Evolutionary conservation across 1,140 invertebrate species (phyloP).

Genomic region (Notospermus geniculatus): DNA sequence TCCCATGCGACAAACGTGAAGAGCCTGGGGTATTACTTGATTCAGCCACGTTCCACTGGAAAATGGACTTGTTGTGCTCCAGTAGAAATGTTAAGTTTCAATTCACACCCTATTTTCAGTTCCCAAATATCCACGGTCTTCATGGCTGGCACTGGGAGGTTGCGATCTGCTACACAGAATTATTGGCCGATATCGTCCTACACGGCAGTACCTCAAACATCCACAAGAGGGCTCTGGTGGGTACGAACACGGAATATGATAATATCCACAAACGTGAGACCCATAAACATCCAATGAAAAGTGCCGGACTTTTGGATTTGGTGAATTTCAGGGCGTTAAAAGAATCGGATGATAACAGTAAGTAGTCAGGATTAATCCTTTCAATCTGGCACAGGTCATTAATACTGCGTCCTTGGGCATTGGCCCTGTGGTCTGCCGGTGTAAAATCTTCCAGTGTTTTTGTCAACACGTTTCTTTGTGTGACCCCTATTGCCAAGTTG

Average conservation of each 20-base stretch:
- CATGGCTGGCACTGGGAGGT: conserved; percentile 54
- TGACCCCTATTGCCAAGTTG: too few relatives aligned
- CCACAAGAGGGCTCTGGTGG: conserved; percentile 49
- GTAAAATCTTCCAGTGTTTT: too few relatives aligned
- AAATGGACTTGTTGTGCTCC: too few relatives aligned
- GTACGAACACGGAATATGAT: conserved; percentile 30
- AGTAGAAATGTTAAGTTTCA: too few relatives aligned
- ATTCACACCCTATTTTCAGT: conserved; percentile 21
- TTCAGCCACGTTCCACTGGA: too few relatives aligned
- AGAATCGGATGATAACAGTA: conserved; percentile 41
- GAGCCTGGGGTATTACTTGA: too few relatives aligned
- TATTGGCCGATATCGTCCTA: conserved; percentile 45
- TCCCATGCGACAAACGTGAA: too few relatives aligned
- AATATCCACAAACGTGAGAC: conserved; percentile 26
- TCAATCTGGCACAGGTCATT: too few relatives aligned
- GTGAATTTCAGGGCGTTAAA: conserved; percentile 39
- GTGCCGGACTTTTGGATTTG: conserved; percentile 48
- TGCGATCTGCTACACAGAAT: conserved; percentile 46
- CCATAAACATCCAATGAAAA: conserved; percentile 30
- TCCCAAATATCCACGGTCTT: conserved; percentile 39
- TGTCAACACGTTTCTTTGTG: too few relatives aligned
- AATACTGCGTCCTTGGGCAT: too few relatives aligned
- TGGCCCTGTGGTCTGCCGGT: too few relatives aligned
- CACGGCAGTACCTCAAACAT: conserved; percentile 42
- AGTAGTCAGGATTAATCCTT: conserved; percentile 1